Percentiles rank a stretch among this genome's conserved stretches.
phyloP scores from a whole-genome alignment of 1,140 invertebrate species.

The Eupeodes corollae region DNA sequence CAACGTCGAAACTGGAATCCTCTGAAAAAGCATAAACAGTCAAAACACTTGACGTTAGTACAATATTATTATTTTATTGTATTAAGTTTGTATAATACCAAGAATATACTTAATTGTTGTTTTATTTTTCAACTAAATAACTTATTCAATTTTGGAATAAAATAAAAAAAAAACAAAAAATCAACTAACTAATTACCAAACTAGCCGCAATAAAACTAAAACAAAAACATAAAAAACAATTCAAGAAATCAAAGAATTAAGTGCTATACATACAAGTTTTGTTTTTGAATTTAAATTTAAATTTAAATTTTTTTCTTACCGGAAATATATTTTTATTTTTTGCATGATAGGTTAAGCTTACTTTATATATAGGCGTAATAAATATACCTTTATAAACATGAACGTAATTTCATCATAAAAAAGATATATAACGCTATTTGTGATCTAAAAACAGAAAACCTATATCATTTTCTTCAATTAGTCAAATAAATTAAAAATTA shows the following conservation, averaged over 20 bases:
- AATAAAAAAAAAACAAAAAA: slow-evolving; percentile 17
- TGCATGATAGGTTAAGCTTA: too few species aligned
- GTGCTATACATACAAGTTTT: slow-evolving; percentile 9
- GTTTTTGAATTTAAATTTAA: too few species aligned
- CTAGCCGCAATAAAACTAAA: slow-evolving; percentile 8
- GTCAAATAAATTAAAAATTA: too few species aligned
- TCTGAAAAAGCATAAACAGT: slow-evolving; percentile 27
- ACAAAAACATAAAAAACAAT: slow-evolving; percentile 2
- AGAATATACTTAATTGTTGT: not conserved
- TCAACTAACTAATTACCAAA: not conserved
- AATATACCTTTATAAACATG: too few species aligned
- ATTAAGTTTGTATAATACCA: slow-evolving; percentile 24
- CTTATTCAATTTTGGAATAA: slow-evolving; percentile 32
- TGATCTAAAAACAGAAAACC: too few species aligned
- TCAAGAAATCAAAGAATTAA: not conserved
- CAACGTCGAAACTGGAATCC: slow-evolving; percentile 34
- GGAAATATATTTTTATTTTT: too few species aligned
- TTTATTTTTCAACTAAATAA: slow-evolving; percentile 21
- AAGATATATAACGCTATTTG: too few species aligned
- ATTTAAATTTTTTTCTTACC: too few species aligned
- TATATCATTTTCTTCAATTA: too few species aligned
- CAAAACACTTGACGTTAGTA: slow-evolving; percentile 26
- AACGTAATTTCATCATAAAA: too few species aligned
- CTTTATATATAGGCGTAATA: too few species aligned
- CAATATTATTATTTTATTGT: slow-evolving; percentile 16